Base-by-base conservation (phyloP, 2,888 invertebrate species). In the Tenthredo amoena region DNA sequence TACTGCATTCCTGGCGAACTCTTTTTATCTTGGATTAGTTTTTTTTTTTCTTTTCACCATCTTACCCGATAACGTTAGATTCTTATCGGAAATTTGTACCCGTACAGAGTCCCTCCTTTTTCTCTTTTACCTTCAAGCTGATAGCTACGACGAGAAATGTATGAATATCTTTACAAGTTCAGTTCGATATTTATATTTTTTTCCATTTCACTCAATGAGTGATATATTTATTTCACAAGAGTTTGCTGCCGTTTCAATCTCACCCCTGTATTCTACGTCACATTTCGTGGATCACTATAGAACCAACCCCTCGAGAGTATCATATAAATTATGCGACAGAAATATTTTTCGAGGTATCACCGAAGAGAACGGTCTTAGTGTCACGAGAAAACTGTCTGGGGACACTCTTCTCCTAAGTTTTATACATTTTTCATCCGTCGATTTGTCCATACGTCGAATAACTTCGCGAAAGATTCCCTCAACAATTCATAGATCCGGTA, bases 11-110 rank as follows among this genome's bases (percentile, higher is more conserved):
- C 86, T 81, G 68, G n/a, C 26, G 37, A 81, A 55, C 84, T 55
- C 74, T 84, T 85, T 82, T 85, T 85, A 47, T 83, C 85, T 12
- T 83, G 43, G 85, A 21, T 91, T 90, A 91, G 90, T 91, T 91
- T 91, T 92, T 91, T 89, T 91, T 91, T 31, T 68, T 37, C 65
- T 83, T 4, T 90, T 87, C 88, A 85, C 86, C 87, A 84, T 88
- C 89, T 87, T 87, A 84, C 86, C 87, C 88, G 84, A 86, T 87
- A 87, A 85, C 87, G 88, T 89, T 87, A 88, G 88, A 91, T 91
- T 90, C 90, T 91, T 90, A 92, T 92, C 91, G 91, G 88, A 89
- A 92, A 92, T 92, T 92, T 90, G 91, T 89, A 88, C 40, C 62
- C 12, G 47, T 72, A 21, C 21, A 9, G n/a, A 74, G 72, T 43